These are phyloP conservation scores for Apamea epomidion DNA, from an alignment of 2,888 invertebrate genomes.

Conservation along the genomic window DNA sequence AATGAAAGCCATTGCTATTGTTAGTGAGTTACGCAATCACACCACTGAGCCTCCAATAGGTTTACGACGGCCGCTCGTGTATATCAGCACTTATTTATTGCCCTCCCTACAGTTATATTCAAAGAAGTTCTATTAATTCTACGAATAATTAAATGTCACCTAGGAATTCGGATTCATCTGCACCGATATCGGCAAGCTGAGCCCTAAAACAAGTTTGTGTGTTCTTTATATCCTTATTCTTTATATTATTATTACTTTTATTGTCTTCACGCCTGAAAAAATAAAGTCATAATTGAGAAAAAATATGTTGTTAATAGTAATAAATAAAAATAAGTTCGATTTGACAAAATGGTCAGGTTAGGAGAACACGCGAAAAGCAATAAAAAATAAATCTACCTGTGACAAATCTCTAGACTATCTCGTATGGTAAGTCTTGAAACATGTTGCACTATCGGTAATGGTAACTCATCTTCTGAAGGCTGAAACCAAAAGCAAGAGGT, in stretches of 20 bases:
- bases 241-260: constrained; percentile 43
- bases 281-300: neutral
- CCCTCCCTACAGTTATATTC: neutral
- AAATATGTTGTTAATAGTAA: neutral
- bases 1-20: too few species aligned
- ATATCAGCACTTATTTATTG: neutral
- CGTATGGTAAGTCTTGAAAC: constrained; percentile 74
- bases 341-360: neutral
- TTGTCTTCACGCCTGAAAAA: constrained; percentile 70
- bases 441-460: constrained; percentile 47
- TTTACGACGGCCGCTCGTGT: neutral
- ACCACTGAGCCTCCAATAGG: too few species aligned
- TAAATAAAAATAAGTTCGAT: neutral
- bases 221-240: constrained; percentile 41
- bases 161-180: constrained; percentile 52
- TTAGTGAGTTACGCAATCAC: too few species aligned
- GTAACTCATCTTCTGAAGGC: constrained; percentile 66
- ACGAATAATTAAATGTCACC: constrained; percentile 49
- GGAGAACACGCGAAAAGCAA: constrained; percentile 55
- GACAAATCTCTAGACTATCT: constrained; percentile 84
- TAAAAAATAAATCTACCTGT: constrained; percentile 77
- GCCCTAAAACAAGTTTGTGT: constrained; percentile 51
- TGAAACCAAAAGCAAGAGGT: constrained; percentile 71
- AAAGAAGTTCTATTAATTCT: neutral
- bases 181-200: constrained; percentile 23